Percentiles rank a stretch among this genome's conserved stretches.
Conservation (phyloP, 2,113 vertebrate genomes). For the Tapirus terrestris region DNA sequence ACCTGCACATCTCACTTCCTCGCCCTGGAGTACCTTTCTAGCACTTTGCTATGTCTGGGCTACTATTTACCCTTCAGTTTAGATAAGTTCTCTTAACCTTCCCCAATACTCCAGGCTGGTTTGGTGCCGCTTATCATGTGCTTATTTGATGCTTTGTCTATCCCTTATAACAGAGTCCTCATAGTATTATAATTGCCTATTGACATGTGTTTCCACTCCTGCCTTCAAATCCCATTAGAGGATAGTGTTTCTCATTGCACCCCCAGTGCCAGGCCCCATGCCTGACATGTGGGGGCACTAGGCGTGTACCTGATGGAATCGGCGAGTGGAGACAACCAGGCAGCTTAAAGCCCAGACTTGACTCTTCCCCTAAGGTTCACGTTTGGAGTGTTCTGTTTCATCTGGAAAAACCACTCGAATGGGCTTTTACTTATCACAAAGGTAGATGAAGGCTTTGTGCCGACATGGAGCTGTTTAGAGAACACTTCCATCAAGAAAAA, state of each 20-base stretch:
- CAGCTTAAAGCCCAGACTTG: neutral
- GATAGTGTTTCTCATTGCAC: neutral
- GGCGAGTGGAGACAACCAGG: neutral
- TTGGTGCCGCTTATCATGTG: neutral
- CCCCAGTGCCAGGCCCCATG: neutral
- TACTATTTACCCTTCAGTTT: neutral
- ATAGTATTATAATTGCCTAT: neutral
- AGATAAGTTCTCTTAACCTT: neutral
- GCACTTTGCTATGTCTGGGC: neutral
- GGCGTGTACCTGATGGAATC: neutral
- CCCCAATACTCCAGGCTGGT: neutral
- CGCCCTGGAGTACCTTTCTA: neutral
- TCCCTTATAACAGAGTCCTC: neutral
- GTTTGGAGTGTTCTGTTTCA: conserved; percentile 18
- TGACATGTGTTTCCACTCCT: neutral
- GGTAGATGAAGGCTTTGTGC: neutral
- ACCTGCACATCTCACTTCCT: neutral
- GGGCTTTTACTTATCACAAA: neutral
- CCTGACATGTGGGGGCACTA: neutral
- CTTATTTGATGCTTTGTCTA: conserved; percentile 1
- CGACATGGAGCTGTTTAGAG: neutral
- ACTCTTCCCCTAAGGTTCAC: neutral
- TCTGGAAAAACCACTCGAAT: neutral
- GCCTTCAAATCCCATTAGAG: neutral
- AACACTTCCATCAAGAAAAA: neutral